Conservation (phyloP, 2,113 vertebrate species). For the Percina caprodes region DNA sequence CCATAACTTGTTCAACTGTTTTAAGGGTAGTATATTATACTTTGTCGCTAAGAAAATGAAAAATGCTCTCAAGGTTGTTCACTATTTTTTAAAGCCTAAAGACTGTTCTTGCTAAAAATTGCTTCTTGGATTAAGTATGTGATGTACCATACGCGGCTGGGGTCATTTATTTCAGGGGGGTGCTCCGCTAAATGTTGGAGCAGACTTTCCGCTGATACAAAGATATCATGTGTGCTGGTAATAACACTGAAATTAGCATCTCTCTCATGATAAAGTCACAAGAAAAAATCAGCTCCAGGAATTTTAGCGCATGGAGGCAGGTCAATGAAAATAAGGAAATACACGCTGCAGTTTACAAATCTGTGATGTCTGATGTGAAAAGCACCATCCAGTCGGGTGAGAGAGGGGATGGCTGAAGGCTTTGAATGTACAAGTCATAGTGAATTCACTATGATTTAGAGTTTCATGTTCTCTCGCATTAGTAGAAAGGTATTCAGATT, state of each 20-base stretch:
- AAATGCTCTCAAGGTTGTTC: neutral
- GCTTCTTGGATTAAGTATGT: neutral
- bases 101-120: neutral
- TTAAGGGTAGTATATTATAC: neutral
- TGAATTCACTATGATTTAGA: slow-evolving; percentile 10
- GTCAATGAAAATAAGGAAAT: neutral
- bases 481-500: slow-evolving; percentile 38
- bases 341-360: neutral
- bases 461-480: slow-evolving; percentile 14
- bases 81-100: neutral
- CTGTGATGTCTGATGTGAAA: neutral
- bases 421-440: neutral
- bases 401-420: neutral
- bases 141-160: neutral
- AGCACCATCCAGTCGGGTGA: neutral
- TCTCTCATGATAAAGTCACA: neutral
- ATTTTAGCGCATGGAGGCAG: neutral
- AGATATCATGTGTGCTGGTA: too few species aligned
- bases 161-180: too few species aligned
- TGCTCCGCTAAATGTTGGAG: too few species aligned
- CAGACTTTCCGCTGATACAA: too few species aligned
- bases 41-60: neutral
- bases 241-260: too few species aligned
- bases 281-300: neutral
- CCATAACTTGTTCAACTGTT: neutral